Evolutionary conservation across 2,797 vertebrate species (phyloP).

Genomic region (Scleropages formosus): DNA sequence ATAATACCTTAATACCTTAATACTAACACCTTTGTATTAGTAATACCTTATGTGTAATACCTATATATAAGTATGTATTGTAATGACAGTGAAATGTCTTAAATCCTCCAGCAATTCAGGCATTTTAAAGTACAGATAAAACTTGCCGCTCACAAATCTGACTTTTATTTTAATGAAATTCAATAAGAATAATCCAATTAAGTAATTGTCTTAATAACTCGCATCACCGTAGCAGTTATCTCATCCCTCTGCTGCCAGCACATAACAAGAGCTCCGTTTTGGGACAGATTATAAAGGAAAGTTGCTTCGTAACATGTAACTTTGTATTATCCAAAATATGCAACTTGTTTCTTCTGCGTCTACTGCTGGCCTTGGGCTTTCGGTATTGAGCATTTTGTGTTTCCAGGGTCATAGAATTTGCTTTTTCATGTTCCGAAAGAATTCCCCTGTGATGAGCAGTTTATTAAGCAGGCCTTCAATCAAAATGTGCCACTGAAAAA

Average conservation of each 20-base stretch:
- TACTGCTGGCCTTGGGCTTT: background rate
- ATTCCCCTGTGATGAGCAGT: background rate
- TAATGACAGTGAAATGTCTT: background rate
- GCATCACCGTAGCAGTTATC: background rate
- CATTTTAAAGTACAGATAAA: constrained; percentile 4
- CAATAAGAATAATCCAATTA: constrained; percentile 12
- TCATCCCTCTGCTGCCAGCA: background rate
- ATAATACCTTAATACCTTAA: no score
- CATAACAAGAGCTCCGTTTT: background rate
- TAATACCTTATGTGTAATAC: no score
- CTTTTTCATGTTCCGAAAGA: background rate
- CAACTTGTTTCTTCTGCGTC: background rate
- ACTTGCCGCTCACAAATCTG: background rate
- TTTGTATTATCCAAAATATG: background rate
- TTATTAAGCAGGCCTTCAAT: background rate
- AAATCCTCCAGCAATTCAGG: background rate
- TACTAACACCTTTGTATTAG: no score
- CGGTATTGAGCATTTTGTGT: background rate
- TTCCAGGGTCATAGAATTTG: background rate
- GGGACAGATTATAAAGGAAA: background rate
- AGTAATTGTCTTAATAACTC: background rate
- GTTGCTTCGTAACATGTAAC: background rate
- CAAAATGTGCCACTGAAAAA: background rate
- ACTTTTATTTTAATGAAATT: constrained; percentile 4
- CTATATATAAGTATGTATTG: no score